Conservation (phyloP, 2,888 invertebrate species). For the Dicyrtomina minuta region DNA sequence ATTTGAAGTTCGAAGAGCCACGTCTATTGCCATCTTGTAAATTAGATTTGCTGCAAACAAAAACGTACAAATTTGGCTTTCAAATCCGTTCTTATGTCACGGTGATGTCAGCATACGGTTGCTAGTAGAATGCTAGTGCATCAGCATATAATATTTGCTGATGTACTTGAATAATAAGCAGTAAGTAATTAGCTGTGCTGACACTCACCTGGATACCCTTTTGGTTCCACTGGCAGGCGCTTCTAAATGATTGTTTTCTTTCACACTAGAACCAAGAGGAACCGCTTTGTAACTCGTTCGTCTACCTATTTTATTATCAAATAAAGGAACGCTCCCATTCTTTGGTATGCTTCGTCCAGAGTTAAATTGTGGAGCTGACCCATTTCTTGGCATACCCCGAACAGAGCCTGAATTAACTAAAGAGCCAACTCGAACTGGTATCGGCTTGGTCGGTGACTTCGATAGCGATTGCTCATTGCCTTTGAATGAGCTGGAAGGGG, state of each 20-base stretch:
- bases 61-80: background rate
- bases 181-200: too few relatives aligned
- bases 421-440: conserved; percentile 44
- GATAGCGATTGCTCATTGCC: conserved; percentile 16
- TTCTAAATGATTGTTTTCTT: conserved; percentile 24
- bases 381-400: conserved; percentile 52
- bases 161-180: too few relatives aligned
- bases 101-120: too few relatives aligned
- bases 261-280: conserved; percentile 44
- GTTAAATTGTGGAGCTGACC: conserved; percentile 52
- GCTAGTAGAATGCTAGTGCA: too few relatives aligned
- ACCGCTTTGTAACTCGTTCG: conserved; percentile 51
- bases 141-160: too few relatives aligned
- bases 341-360: conserved; percentile 64
- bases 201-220: conserved; percentile 9
- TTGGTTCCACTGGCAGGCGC: conserved; percentile 5
- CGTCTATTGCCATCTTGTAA: conserved; percentile 40
- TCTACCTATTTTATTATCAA: conserved; percentile 75
- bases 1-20: conserved; percentile 42
- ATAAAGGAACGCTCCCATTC: conserved; percentile 84
- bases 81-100: background rate
- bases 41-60: conserved; percentile 48
- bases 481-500: conserved; percentile 20
- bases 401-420: conserved; percentile 29
- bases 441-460: conserved; percentile 41